Conservation (phyloP, 2,113 vertebrate species). For the Pygoscelis antarcticus region DNA sequence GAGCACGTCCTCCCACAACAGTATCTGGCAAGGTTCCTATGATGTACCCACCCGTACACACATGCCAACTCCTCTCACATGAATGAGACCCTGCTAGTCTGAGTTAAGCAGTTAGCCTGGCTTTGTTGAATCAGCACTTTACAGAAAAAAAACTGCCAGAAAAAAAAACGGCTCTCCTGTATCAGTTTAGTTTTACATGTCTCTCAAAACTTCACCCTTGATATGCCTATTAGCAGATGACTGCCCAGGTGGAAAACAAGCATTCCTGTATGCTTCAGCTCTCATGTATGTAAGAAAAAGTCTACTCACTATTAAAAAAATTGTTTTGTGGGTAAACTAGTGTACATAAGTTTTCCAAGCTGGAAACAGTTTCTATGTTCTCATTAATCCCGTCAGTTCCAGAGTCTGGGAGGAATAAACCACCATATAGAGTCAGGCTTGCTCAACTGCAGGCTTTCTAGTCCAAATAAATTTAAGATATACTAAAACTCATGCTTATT, state of each 20-base stretch:
- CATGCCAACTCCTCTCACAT: background rate
- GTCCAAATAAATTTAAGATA: background rate
- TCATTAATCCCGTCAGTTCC: background rate
- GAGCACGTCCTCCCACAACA: fast-evolving
- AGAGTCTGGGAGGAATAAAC: background rate
- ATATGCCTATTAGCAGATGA: background rate
- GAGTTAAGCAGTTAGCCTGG: background rate
- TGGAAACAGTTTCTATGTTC: background rate
- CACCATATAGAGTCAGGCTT: background rate
- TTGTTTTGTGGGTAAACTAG: background rate
- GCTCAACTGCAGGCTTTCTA: background rate
- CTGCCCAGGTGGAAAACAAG: background rate
- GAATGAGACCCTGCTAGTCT: background rate
- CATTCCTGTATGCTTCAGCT: background rate
- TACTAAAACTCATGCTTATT: background rate
- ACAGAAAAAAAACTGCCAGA: background rate
- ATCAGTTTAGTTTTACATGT: background rate
- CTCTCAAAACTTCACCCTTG: background rate
- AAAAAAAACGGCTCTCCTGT: background rate
- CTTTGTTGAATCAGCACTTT: background rate
- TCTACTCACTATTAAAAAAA: background rate
- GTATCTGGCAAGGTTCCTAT: background rate
- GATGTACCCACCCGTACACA: fast-evolving
- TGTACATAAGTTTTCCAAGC: background rate
- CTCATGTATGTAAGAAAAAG: background rate